Percentiles rank a stretch among this genome's conserved stretches.
Conservation (phyloP, 2,888 invertebrate species). For the Epiblema foenella region DNA sequence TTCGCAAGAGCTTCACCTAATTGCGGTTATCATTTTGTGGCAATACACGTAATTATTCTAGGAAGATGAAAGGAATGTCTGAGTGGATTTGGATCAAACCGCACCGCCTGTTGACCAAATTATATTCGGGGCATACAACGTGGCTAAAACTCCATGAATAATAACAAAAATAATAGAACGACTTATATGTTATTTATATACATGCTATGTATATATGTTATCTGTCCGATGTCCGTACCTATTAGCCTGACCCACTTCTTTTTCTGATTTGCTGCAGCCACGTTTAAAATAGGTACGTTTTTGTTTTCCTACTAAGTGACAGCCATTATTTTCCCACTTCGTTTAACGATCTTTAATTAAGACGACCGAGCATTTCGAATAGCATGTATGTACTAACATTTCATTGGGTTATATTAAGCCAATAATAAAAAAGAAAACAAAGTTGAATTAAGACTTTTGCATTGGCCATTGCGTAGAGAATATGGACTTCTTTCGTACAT, state of each 20-base stretch:
- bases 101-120: too few species aligned
- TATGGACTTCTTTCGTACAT: not conserved
- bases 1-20: constrained; percentile 6
- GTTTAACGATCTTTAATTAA: not conserved
- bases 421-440: not conserved
- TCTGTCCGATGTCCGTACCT: too few species aligned
- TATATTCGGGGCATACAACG: not conserved
- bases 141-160: not conserved
- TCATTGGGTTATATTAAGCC: too few species aligned
- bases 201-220: too few species aligned
- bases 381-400: too few species aligned
- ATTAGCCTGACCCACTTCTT: not conserved
- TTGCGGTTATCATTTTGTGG: constrained; percentile 25
- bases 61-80: constrained; percentile 51
- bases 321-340: not conserved
- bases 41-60: constrained; percentile 13
- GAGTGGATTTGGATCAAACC: too few species aligned
- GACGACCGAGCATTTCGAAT: not conserved
- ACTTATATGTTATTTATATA: not conserved
- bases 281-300: not conserved
- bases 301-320: not conserved
- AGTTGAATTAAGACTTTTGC: not conserved
- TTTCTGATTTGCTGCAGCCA: not conserved
- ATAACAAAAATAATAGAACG: constrained; percentile 9
- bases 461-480: not conserved